Evolutionary conservation across 1,140 invertebrate species (phyloP), one percentile per base, ranked within the genome.

Genomic region (Microplitis mediator): DNA sequence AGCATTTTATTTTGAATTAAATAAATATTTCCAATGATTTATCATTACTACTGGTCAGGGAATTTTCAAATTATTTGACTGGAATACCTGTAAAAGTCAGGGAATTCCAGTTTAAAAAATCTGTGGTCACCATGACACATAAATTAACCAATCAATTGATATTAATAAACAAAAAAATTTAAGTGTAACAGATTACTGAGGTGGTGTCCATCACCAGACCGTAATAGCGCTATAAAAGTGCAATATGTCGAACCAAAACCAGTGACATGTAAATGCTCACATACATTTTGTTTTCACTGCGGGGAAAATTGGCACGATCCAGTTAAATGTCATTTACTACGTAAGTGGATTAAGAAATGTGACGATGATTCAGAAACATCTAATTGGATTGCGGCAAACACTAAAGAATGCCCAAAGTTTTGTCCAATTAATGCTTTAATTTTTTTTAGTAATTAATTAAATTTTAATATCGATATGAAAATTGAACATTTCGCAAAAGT

Each of bases 221-320:
- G 98, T 88, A 97, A 93, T 78, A 96, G 97, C 87, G 97, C 95
- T 5, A 93, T 99, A 66, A 97, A 98, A 89, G 97, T 98, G 61
- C 92, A 95, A 80, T 95, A 96, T 83, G 93, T 95, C 63, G 97
- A 99, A 84, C 88, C 94, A 13, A 93, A 95, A 81, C 94, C 95
- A n/a, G 97, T 99, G 3, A 96, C 92, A 35, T 99, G 98, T 86
- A 93, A 93, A 80, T 99, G 98, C 87, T 91, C 90, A n/a, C 95
- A 97, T 86, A 93, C 92, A 8, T 99, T 98, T 87, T 98, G 97
- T 88, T 99, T 99, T 89, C 90, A 93, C 58, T 99, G 98, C 88
- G 96, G 96, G 51, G 95, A 99, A 88, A 96, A 97, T 85, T 99
- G 98, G 98, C 98, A 99, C 88, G 98, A 99, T 86, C 98, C 98